Evolutionary conservation across 2,888 invertebrate genomes (phyloP).

Genomic region (Gandaritis pyraliata): DNA sequence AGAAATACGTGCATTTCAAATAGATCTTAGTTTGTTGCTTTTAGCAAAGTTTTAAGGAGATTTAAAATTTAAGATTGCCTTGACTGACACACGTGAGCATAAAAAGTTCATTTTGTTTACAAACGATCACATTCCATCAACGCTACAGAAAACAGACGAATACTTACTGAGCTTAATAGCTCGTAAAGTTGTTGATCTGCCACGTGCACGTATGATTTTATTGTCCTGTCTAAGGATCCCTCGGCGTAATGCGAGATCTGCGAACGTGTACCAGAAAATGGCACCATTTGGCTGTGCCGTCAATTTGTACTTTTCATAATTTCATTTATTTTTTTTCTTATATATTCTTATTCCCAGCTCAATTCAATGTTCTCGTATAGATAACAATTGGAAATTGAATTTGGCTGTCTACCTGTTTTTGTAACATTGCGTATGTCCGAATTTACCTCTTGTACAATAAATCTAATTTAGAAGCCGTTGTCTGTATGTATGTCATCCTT

Average conservation of each 20-base stretch:
- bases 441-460: slow-evolving; percentile 42
- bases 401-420: slow-evolving; percentile 29
- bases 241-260: slow-evolving; percentile 31
- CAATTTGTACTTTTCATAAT: slow-evolving; percentile 18
- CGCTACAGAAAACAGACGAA: slow-evolving; percentile 38
- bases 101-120: slow-evolving; percentile 36
- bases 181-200: slow-evolving; percentile 45
- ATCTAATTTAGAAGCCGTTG: slow-evolving; percentile 49
- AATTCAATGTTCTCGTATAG: slow-evolving; percentile 7
- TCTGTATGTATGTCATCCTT: slow-evolving; percentile 47
- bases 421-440: slow-evolving; percentile 39
- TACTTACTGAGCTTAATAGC: slow-evolving; percentile 40
- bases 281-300: slow-evolving; percentile 15
- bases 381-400: slow-evolving; percentile 25
- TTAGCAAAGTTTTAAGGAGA: slow-evolving; percentile 8
- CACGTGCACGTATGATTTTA: slow-evolving; percentile 42
- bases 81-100: slow-evolving; percentile 13
- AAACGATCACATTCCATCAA: slow-evolving; percentile 37
- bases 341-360: not conserved
- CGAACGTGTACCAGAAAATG: slow-evolving; percentile 17
- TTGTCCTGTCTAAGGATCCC: slow-evolving; percentile 33
- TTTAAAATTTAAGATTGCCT: slow-evolving; percentile 9
- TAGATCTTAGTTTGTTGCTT: slow-evolving; percentile 10
- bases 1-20: slow-evolving; percentile 9
- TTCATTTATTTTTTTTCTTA: slow-evolving; percentile 10